Base-by-base conservation (phyloP, 2,797 vertebrate genomes). In the Triplophysa yarkandensis region DNA sequence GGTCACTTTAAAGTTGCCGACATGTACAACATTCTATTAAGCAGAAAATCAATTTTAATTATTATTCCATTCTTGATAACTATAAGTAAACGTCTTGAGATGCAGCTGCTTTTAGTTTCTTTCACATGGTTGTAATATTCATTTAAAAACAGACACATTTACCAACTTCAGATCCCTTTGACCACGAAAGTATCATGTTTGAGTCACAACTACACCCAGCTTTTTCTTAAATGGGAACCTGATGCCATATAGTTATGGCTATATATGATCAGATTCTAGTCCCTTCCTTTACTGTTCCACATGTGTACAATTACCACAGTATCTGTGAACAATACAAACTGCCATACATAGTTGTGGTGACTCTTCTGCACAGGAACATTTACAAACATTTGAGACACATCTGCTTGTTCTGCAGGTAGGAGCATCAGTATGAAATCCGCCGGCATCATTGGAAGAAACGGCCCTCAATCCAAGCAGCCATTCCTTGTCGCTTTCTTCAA, bases 401-500 rank as follows among this genome's bases (percentile, higher is more conserved):
- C 0, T 28, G 34, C 68, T 62, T 39, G n/a, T 54, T 80, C 87
- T 85, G 70, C 83, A 99, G 98, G 97, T 77, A 92, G 95, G 71
- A 98, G 96, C 81, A 94, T 99, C 87, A 98, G 93, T 73, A 94
- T 96, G 30, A 98, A 98, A 87, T 96, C 97, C 17, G 96, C 95
- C n/a, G 98, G 98, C 76, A 93, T 99, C 50, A 89, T 99, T 77
- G 98, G 98, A 72, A 93, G 97, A 82, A 95, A 93, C 0, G 98
- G 98, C 58, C 96, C 97, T 41, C 98, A 99, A 85, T 96, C 97
- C 83, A 99, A 99, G 70, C 97, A 99, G 60, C 98, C 98, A 0
- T 99, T 99, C 89, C 94, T 98, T 86, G 98, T 99, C 83, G 97
- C 98, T 1, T 99, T 99, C 90, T 99, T 99, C 87, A 99, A 99